phyloP scores from a whole-genome alignment of 1,140 invertebrate genomes.

The Mycetomoellerius zeteki region DNA sequence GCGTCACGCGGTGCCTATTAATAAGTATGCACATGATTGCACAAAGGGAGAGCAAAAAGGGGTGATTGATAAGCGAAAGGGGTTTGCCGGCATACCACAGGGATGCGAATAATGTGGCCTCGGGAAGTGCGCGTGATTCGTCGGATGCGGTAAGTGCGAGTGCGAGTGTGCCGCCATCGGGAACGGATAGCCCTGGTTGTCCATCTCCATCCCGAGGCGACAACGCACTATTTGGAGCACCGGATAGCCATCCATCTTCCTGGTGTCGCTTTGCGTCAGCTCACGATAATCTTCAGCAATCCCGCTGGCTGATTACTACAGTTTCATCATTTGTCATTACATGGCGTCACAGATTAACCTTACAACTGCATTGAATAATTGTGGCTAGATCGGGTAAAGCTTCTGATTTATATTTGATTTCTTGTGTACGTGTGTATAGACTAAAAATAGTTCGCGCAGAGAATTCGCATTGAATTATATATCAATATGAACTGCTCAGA shows the following conservation, averaged over 20 bases:
- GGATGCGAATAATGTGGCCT: slow-evolving; percentile 83
- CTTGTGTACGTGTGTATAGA: neutral
- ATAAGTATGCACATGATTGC: slow-evolving; percentile 47
- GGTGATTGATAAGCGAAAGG: slow-evolving; percentile 69
- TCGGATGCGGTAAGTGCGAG: slow-evolving; percentile 82
- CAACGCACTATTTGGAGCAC: slow-evolving; percentile 85
- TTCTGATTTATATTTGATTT: neutral
- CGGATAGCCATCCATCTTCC: slow-evolving; percentile 85
- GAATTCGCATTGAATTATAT: too few relatives aligned
- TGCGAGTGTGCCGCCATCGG: slow-evolving; percentile 82
- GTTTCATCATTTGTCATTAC: slow-evolving; percentile 10
- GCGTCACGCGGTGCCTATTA: slow-evolving; percentile 37
- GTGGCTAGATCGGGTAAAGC: neutral
- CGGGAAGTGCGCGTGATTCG: slow-evolving; percentile 81
- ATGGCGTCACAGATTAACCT: neutral
- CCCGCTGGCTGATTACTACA: slow-evolving; percentile 6
- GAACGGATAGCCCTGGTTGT: slow-evolving; percentile 82
- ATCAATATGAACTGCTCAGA: neutral
- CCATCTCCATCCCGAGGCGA: slow-evolving; percentile 82
- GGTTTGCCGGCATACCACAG: slow-evolving; percentile 81
- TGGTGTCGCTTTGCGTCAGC: neutral
- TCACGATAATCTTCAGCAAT: slow-evolving; percentile 25
- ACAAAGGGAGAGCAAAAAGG: slow-evolving; percentile 32
- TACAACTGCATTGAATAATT: neutral
- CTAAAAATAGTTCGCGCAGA: neutral